Evolutionary conservation across 2,797 vertebrate genomes (phyloP).

Genomic region (Anabas testudineus): DNA sequence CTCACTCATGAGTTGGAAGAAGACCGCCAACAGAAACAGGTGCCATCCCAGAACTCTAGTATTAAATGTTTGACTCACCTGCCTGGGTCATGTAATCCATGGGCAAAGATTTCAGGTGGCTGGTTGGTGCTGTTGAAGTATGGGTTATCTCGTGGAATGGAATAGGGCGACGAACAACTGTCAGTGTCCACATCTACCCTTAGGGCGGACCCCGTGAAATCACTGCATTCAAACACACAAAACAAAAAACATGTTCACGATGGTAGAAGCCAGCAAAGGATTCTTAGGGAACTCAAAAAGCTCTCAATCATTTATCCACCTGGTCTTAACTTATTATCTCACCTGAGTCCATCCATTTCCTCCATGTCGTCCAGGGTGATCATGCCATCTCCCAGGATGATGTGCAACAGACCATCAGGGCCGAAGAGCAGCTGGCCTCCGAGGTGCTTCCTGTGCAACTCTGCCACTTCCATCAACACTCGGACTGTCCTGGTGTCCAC

Average conservation of each 20-base stretch:
- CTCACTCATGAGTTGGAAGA: no score
- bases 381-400: slow-evolving; percentile 98
- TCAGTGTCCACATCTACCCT: slow-evolving; percentile 95
- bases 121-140: slow-evolving; percentile 99
- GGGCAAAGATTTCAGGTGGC: slow-evolving; percentile 97
- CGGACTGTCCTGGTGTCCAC: slow-evolving; percentile 92
- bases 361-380: slow-evolving; percentile 99
- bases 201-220: slow-evolving; percentile 97
- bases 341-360: slow-evolving; percentile 99
- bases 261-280: slow-evolving; percentile 15
- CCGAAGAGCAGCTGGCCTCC: slow-evolving; percentile 96
- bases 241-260: slow-evolving; percentile 47
- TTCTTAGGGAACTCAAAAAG: slow-evolving; percentile 7
- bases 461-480: slow-evolving; percentile 96
- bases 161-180: slow-evolving; percentile 89
- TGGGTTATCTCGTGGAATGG: slow-evolving; percentile 94
- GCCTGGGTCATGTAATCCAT: slow-evolving; percentile 97
- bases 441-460: slow-evolving; percentile 96
- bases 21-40: no score
- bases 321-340: slow-evolving; percentile 60
- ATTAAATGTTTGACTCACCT: slow-evolving; percentile 85
- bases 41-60: no score
- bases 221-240: slow-evolving; percentile 85
- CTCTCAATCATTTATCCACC: not conserved
- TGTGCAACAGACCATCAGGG: slow-evolving; percentile 93